Base-by-base conservation (phyloP, 2,888 invertebrate genomes). In the Brenthis daphne region DNA sequence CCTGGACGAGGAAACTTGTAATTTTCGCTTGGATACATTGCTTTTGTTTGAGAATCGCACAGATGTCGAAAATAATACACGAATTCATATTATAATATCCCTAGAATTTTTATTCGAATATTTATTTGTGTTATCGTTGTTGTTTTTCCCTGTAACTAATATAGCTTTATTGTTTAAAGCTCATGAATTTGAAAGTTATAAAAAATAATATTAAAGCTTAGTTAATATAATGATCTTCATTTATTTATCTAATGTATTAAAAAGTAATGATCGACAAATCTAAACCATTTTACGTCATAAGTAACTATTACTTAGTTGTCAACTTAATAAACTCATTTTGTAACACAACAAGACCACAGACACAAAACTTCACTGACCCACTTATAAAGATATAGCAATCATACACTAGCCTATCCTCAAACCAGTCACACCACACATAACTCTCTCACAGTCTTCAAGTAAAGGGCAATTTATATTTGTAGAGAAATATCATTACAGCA, bases 1-100 rank as follows among this genome's bases (percentile, higher is more conserved):
- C 76, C 77, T 75, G 77, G 76, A 47, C 70, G 33, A 70, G 73
- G 70, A 73, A 70, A 73, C 67, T 70, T 65, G 70, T 70, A 73
- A 70, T 73, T 73, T 73, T 67, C 73, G 66, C 67, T 70, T 61
- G 64, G 53, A 68, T 37, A 61, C 51, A 67, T 68, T 53, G 61
- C 70, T 70, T 70, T 70, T 69, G 68, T 73, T 70, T 43, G 65
- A 63, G 56, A 69, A 65, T 68, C 68, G 56, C 58, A 51, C 57
- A 66, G 51, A 70, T 47, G 51, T 29, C 56, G 16, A 60, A 60
- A 61, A 67, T 67, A 68, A 65, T 58, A 63, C 50, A 50, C 37
- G 55, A 64, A 55, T 55, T 58, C 58, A 54, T 65, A 57, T 47
- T 61, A 53, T 64, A 8, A 6, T 57, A 51, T 50, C 14, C 14